Base-by-base conservation (phyloP, 2,888 invertebrate species). In the Hirtodrosophila histrioides region DNA sequence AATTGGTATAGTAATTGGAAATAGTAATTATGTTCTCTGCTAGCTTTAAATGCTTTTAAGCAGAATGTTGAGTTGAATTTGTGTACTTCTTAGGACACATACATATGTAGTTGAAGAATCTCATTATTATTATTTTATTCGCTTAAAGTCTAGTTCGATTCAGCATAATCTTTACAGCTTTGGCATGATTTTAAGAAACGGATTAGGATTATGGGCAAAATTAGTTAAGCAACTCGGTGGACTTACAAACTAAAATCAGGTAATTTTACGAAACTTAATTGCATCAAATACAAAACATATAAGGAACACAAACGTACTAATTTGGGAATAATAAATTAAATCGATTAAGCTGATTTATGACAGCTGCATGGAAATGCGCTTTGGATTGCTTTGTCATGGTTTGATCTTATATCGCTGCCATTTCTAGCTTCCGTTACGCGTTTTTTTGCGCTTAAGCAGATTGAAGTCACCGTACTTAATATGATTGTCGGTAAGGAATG, bases 381-480 rank as follows among this genome's bases (percentile, higher is more conserved):
- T 7, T 40, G 29, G 33, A 17, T 64, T 56, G 45, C 36, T 12
- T 10, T 36, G 24, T 35, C 33, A 33, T 29, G 37, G 12, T 8
- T 37, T 31, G 11, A 23, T 5, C 3, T 41, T 10, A 6, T 8
- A 12, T 39, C 6, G 7, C 10, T 36, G 7, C 11, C 0, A 35
- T 24, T 58, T 41, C 61, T 86, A 82, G 57, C 82, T 82, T 54
- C 78, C 84, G 35, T 78, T 86, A 3, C 82, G 78, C 4, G 45
- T 43, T 65, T 88, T 88, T 62, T 89, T 91, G 10, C 90, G 80
- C 63, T 89, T 91, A 4, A 97, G 92, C 65, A 97, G 92, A 92
- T 95, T 95, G 86, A 97, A 94, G 78, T 94, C 94, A 5, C 94
- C 95, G 88, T 94, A 96, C 11, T 93, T 93, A 50, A 94, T 94